These are phyloP conservation scores for Boloria selene DNA, from an alignment of 2,888 invertebrate genomes.

Conservation along the genomic window DNA sequence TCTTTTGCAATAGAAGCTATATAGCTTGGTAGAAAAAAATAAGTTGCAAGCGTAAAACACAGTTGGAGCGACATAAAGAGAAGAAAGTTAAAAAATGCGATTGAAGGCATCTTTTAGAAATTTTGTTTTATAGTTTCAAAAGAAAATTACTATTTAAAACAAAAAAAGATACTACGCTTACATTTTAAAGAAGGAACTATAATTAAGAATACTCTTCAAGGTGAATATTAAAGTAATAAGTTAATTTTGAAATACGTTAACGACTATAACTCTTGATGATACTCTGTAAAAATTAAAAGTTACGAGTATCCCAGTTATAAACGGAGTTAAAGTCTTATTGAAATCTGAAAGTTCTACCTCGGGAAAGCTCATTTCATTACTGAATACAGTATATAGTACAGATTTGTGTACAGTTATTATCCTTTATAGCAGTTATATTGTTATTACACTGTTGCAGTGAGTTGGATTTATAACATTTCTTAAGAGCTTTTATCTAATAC, in stretches of 20 bases:
- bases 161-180: not conserved
- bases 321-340: slow-evolving; percentile 32
- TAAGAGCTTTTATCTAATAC: slow-evolving; percentile 21
- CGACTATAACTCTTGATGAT: slow-evolving; percentile 16
- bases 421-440: slow-evolving; percentile 31
- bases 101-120: not conserved
- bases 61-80: not conserved
- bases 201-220: slow-evolving; percentile 25
- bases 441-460: slow-evolving; percentile 27
- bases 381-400: slow-evolving; percentile 26
- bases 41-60: not conserved
- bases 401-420: slow-evolving; percentile 38
- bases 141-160: not conserved
- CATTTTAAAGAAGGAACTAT: slow-evolving; percentile 4
- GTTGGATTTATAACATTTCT: slow-evolving; percentile 28
- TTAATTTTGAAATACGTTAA: slow-evolving; percentile 29
- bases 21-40: too few species aligned
- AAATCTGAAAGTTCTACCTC: slow-evolving; percentile 32
- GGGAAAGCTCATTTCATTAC: slow-evolving; percentile 34
- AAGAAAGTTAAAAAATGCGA: not conserved
- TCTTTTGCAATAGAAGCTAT: too few species aligned
- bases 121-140: slow-evolving; percentile 1
- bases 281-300: slow-evolving; percentile 25
- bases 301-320: slow-evolving; percentile 24
- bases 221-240: slow-evolving; percentile 30